These are phyloP conservation scores for Pycnonotus jocosus DNA, from an alignment of 2,113 vertebrate genomes.

Conservation along the genomic window DNA sequence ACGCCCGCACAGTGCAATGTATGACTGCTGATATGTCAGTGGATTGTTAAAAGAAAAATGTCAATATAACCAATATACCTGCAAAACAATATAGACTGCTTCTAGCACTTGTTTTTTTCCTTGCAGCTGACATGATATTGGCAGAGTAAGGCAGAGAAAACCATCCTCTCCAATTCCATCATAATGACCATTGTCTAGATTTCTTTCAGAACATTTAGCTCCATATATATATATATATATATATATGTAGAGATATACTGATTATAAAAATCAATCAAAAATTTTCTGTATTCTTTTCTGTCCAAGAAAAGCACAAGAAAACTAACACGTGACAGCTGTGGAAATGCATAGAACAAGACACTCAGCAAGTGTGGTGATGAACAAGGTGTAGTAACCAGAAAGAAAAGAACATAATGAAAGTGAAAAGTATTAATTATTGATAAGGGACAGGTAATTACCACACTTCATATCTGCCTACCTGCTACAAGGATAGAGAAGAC, in stretches of 20 bases:
- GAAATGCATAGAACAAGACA: neutral
- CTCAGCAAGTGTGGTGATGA: neutral
- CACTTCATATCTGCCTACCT: conserved; percentile 17
- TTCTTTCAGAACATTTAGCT: neutral
- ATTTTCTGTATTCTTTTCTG: neutral
- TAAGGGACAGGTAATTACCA: conserved; percentile 28
- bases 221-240: neutral
- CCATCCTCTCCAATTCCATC: neutral
- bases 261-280: neutral
- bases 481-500: neutral
- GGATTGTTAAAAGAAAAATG: neutral
- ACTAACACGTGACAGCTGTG: neutral
- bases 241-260: neutral
- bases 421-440: conserved; percentile 50
- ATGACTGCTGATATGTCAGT: neutral
- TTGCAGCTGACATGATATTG: neutral
- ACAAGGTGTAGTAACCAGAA: neutral
- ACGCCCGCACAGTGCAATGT: rapidly evolving
- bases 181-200: neutral
- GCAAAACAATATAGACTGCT: neutral
- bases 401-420: neutral
- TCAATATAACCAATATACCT: neutral
- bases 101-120: neutral
- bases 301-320: neutral
- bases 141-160: neutral